A percentile compares a stretch with the other conserved stretches of the same genome.
phyloP scores from a whole-genome alignment of 2,113 vertebrate genomes.

The Crotophaga sulcirostris region DNA sequence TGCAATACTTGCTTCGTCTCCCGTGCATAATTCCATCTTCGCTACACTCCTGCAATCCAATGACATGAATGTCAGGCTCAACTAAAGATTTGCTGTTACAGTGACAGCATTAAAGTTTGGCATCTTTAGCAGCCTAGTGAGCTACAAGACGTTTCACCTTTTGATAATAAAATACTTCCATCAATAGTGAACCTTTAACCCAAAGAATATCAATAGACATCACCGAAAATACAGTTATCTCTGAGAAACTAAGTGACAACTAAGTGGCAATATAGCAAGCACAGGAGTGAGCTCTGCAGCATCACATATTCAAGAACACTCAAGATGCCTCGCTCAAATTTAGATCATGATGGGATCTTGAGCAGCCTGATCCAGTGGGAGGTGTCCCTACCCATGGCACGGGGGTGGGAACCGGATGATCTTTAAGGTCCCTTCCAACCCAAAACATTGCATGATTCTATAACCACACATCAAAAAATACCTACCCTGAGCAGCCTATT shows the following conservation, averaged over 20 bases:
- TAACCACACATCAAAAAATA: background rate
- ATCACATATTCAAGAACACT: rapidly evolving
- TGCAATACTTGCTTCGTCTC: background rate
- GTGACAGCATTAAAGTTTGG: conserved; percentile 5
- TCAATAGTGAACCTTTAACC: background rate
- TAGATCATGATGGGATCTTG: background rate
- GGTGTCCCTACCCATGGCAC: no score
- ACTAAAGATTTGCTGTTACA: background rate
- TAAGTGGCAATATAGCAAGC: background rate
- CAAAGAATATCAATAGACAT: background rate
- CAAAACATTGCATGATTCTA: background rate
- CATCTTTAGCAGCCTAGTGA: background rate
- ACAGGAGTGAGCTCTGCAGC: background rate
- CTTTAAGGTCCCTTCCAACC: no score
- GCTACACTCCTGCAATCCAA: background rate
- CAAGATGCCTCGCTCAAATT: background rate
- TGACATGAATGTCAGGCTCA: background rate
- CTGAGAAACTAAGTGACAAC: background rate
- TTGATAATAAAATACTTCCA: conserved; percentile 26
- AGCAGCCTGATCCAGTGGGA: no score
- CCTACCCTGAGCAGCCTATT: background rate
- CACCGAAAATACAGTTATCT: background rate
- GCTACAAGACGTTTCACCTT: background rate
- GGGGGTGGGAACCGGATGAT: no score
- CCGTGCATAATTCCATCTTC: background rate